Evolutionary conservation across 1,140 invertebrate genomes (phyloP).

Genomic region (Plectrocnemia conspersa): DNA sequence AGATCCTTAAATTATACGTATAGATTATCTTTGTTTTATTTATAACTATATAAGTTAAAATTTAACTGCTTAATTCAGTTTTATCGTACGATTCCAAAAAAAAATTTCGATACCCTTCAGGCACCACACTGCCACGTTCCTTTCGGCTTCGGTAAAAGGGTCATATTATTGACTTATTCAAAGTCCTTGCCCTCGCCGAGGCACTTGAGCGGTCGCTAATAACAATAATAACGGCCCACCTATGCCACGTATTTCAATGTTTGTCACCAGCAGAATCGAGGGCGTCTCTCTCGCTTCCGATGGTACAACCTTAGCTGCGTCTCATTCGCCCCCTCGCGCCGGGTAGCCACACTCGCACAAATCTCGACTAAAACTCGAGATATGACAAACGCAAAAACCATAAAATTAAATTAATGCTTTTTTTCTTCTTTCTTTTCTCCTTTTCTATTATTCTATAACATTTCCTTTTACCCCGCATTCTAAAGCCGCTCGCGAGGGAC

Average conservation of each 20-base stretch:
- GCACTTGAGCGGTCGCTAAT: constrained; percentile 21
- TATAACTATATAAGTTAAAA: too few species aligned
- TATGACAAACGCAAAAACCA: constrained; percentile 54
- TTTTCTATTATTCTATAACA: constrained; percentile 36
- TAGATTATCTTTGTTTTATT: too few species aligned
- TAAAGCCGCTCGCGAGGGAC: constrained; percentile 20
- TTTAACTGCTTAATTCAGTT: too few species aligned
- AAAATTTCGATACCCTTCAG: too few species aligned
- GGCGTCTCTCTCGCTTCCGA: constrained; percentile 6
- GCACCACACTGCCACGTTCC: too few species aligned
- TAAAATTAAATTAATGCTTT: constrained; percentile 53
- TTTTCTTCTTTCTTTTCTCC: constrained; percentile 40
- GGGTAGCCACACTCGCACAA: constrained; percentile 38
- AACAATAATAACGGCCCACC: constrained; percentile 35
- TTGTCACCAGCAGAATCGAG: constrained; percentile 30
- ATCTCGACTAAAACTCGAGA: constrained; percentile 46
- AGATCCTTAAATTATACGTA: too few species aligned
- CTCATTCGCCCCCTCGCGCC: constrained; percentile 17
- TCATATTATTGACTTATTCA: constrained; percentile 9
- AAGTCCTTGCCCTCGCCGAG: neutral
- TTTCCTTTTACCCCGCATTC: constrained; percentile 27
- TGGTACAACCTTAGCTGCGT: neutral
- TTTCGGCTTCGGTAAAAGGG: too few species aligned
- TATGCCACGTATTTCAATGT: constrained; percentile 34
- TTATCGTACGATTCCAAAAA: too few species aligned